These are phyloP conservation scores for Scrobipalpa costella DNA, from an alignment of 2,888 invertebrate genomes.

Conservation along the genomic window DNA sequence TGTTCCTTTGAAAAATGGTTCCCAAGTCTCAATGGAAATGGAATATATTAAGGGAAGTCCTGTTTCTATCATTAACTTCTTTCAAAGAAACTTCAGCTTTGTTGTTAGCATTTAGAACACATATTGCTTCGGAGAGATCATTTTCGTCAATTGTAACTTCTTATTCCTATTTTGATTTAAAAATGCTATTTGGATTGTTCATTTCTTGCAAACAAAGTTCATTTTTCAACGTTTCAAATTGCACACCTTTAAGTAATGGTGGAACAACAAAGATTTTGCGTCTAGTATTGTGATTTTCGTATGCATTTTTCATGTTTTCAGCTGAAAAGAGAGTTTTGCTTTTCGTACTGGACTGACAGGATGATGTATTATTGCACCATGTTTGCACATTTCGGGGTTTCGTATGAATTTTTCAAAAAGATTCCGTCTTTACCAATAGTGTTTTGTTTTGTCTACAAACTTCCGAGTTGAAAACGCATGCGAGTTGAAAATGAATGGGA, in stretches of 20 bases:
- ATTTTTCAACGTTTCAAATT: constrained; percentile 31
- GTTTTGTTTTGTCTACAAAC: neutral
- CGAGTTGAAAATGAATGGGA: too few species aligned
- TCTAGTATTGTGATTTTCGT: neutral
- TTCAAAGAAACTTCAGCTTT: constrained; percentile 27
- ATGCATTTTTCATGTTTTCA: neutral
- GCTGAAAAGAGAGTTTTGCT: constrained; percentile 49
- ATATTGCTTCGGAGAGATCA: neutral
- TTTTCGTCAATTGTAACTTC: constrained; percentile 27
- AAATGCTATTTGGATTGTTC: constrained; percentile 35
- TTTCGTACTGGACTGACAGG: constrained; percentile 52
- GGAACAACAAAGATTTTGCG: neutral
- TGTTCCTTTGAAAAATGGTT: constrained; percentile 64
- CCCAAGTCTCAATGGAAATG: constrained; percentile 49
- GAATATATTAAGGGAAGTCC: constrained; percentile 27
- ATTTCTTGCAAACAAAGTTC: constrained; percentile 38
- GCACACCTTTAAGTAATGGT: neutral
- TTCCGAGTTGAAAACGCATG: too few species aligned
- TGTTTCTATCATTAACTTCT: constrained; percentile 27
- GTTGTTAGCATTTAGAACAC: constrained; percentile 28
- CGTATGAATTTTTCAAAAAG: neutral
- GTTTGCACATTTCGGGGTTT: constrained; percentile 33
- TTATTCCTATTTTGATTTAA: constrained; percentile 29
- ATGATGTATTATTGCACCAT: constrained; percentile 63
- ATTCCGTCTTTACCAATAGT: too few species aligned